Evolutionary conservation across 2,888 invertebrate species (phyloP).

Genomic region (Autographa pulchrina): DNA sequence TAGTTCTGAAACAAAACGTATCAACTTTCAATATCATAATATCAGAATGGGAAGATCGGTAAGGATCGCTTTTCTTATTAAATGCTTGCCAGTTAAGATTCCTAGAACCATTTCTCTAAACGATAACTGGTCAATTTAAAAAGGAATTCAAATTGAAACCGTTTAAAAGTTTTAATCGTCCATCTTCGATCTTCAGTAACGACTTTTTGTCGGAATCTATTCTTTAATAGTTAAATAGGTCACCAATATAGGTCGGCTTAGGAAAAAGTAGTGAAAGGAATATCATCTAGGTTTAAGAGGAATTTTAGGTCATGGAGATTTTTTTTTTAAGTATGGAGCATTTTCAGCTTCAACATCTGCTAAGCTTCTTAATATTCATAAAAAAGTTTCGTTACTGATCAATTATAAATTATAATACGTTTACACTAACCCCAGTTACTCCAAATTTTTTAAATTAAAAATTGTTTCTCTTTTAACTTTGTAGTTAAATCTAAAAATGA

Average conservation of each 20-base stretch:
- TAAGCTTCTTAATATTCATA: too few relatives aligned
- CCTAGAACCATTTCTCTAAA: background rate
- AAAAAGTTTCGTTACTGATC: too few relatives aligned
- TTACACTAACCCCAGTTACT: too few relatives aligned
- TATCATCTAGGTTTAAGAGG: background rate
- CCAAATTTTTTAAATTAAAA: too few relatives aligned
- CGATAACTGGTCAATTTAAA: conserved; percentile 11
- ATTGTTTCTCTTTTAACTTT: too few relatives aligned
- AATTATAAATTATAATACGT: too few relatives aligned
- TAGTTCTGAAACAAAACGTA: background rate
- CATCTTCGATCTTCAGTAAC: conserved; percentile 9
- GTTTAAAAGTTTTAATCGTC: conserved; percentile 22
- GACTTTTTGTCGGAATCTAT: conserved; percentile 7
- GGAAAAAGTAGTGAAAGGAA: background rate
- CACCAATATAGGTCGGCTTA: conserved; percentile 8
- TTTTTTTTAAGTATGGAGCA: background rate
- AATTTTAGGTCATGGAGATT: background rate
- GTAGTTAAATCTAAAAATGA: too few relatives aligned
- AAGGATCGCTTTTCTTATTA: background rate
- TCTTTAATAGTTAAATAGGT: conserved; percentile 14
- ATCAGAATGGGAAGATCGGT: conserved; percentile 11
- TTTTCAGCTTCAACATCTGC: too few relatives aligned
- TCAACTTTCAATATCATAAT: background rate
- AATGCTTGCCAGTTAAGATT: background rate
- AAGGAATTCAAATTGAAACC: background rate